Evolutionary conservation across 2,797 vertebrate species (phyloP), one percentile per base, ranked within the genome.

Genomic region (Mallotus villosus): DNA sequence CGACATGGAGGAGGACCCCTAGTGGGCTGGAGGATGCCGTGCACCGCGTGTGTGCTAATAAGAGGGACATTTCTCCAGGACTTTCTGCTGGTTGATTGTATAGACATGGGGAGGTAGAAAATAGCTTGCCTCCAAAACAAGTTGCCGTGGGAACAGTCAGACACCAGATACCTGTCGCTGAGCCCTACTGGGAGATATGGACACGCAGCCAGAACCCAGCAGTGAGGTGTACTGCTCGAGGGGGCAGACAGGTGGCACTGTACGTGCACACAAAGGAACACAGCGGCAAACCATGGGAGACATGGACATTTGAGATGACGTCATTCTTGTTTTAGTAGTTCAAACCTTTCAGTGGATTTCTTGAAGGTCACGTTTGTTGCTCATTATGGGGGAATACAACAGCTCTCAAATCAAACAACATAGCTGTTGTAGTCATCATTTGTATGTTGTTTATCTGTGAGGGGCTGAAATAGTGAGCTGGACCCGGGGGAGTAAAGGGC

Each of bases 1-100:
- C n/a, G 97, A 98, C 89, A 99, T 98, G 95, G 98, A 99, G 68
- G 97, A 98, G 91, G 97, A 97, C 90, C 97, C 96, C 85, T 98
- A 96, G 90, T 75, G 81, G 79, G 74, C 4, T 2, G 4, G 34
- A 66, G 67, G 66, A 62, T 73, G 66, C 49, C n/a, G 68, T 75
- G 51, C 80, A 74, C 55, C 46, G 58, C 68, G 70, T 34, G 68
- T 71, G 65, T 75, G 41, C 41, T 34, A 7, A 69, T 53, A 68
- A 80, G 22, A 22, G 66, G 67, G 65, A 58, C 9, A 58, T 74
- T 76, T 76, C 73, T 25, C 63, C 63, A 74, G 74, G 83, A 87
- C 79, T 72, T 83, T 82, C 82, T 79, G 61, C 68, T 14, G 2
- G 67, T 57, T 58, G 59, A 27, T 24, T 12, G 14, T 46, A 27